Conservation (phyloP, 2,113 vertebrate genomes). For the Aspidoscelis tigris region DNA sequence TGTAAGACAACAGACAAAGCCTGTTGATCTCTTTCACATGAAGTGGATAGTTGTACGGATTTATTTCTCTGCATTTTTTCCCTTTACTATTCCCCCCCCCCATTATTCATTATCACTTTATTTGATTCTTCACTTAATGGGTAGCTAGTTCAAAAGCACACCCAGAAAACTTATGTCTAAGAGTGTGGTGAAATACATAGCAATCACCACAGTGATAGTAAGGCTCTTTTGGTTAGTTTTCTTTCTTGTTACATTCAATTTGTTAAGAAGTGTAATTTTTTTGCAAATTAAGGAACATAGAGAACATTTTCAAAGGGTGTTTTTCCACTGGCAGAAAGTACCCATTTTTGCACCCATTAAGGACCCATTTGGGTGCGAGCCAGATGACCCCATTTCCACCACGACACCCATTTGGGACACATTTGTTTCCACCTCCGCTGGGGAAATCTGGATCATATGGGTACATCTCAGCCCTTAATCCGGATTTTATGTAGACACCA, state of each 20-base stretch:
- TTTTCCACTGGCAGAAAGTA: too few relatives aligned
- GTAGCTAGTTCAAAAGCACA: neutral
- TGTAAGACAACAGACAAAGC: conserved; percentile 56
- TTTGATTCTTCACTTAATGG: conserved; percentile 53
- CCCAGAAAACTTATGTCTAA: conserved; percentile 34
- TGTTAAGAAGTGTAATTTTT: neutral
- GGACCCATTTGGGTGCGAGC: too few relatives aligned
- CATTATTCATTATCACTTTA: conserved; percentile 20
- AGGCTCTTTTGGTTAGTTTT: neutral
- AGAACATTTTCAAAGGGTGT: neutral
- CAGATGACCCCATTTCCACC: too few relatives aligned
- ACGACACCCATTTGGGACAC: too few relatives aligned
- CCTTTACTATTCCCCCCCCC: conserved; percentile 13
- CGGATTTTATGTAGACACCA: too few relatives aligned
- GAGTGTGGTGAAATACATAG: neutral
- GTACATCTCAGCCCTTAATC: too few relatives aligned
- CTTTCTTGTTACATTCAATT: neutral
- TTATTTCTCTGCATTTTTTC: conserved; percentile 50
- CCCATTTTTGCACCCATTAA: too few relatives aligned
- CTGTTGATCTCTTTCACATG: conserved; percentile 68
- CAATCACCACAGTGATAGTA: neutral
- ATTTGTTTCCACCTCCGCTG: too few relatives aligned
- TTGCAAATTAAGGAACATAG: neutral
- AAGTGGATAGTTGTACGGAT: conserved; percentile 61
- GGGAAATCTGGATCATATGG: too few relatives aligned